phyloP scores from a whole-genome alignment of 2,797 vertebrate species.

The Microctenopoma lineatum region DNA sequence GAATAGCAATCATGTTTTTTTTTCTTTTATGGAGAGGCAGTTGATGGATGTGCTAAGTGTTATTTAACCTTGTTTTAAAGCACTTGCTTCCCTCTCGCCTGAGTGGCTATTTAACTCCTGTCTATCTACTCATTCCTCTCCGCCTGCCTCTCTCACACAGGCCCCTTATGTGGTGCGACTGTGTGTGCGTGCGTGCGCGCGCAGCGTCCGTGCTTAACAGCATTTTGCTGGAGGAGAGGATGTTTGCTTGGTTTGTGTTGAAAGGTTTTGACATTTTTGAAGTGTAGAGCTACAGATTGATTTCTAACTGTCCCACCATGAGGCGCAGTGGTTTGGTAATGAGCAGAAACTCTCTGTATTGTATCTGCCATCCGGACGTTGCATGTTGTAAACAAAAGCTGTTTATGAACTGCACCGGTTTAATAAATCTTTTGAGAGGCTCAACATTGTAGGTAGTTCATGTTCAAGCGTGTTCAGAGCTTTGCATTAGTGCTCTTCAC shows the following conservation, averaged over 20 bases:
- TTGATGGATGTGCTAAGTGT: constrained; percentile 84
- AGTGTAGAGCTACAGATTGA: constrained; percentile 65
- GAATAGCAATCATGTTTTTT: constrained; percentile 58
- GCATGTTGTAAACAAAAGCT: neutral
- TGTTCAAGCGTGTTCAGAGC: constrained; percentile 2
- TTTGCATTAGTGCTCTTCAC: neutral
- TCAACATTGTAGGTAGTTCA: neutral
- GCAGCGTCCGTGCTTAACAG: constrained; percentile 50
- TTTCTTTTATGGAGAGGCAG: constrained; percentile 69
- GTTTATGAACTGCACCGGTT: neutral
- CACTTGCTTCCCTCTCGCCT: constrained; percentile 80
- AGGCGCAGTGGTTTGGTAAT: constrained; percentile 36
- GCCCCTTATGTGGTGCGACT: constrained; percentile 53
- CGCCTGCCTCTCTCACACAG: constrained; percentile 60
- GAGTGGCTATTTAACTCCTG: constrained; percentile 84
- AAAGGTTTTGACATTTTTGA: constrained; percentile 68
- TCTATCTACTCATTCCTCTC: constrained; percentile 71
- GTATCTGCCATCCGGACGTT: constrained; percentile 22
- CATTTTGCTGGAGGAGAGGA: constrained; percentile 43
- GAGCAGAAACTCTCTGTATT: constrained; percentile 12
- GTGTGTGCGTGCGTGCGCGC: constrained; percentile 33
- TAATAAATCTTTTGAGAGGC: neutral
- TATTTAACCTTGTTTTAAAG: constrained; percentile 87
- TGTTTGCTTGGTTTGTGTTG: constrained; percentile 64
- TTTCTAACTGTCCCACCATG: constrained; percentile 51